These are phyloP conservation scores for Drosophila atripex DNA, from an alignment of 2,888 invertebrate genomes.

Conservation along the genomic window DNA sequence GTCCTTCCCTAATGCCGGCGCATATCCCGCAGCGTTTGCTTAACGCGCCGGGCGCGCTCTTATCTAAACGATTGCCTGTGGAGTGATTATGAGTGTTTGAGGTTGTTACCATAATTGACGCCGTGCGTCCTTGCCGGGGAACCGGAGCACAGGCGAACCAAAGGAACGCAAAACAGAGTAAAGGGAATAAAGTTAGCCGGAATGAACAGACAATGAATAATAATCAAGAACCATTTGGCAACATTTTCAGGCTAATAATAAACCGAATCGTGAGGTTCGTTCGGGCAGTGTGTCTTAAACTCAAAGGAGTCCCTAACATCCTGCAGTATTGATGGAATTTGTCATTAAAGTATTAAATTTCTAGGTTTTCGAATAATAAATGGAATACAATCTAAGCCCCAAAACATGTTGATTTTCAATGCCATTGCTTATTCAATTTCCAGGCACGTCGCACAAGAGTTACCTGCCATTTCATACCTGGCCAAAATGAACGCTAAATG, in stretches of 20 bases:
- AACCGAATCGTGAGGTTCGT: conserved; percentile 36
- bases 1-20: conserved; percentile 39
- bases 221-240: conserved; percentile 72
- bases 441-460: conserved; percentile 60
- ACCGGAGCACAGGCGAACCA: conserved; percentile 21
- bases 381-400: not conserved
- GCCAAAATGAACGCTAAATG: conserved; percentile 32
- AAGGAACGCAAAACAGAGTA: conserved; percentile 18
- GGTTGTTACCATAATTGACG: conserved; percentile 80
- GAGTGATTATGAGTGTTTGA: conserved; percentile 80
- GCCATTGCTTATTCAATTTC: conserved; percentile 58
- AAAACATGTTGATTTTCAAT: conserved; percentile 43
- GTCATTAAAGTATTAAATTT: not conserved
- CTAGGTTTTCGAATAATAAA: not conserved
- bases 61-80: conserved; percentile 81
- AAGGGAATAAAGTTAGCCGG: conserved; percentile 38
- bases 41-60: conserved; percentile 70
- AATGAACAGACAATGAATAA: conserved; percentile 69
- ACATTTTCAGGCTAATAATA: conserved; percentile 71
- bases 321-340: not conserved
- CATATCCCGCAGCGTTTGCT: conserved; percentile 75
- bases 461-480: not conserved
- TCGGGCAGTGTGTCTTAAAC: not conserved
- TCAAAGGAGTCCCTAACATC: not conserved
- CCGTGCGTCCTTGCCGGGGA: conserved; percentile 58